These are phyloP conservation scores for Corythornis leucogaster DNA, from an alignment of 2,797 vertebrate species.

Conservation along the genomic window DNA sequence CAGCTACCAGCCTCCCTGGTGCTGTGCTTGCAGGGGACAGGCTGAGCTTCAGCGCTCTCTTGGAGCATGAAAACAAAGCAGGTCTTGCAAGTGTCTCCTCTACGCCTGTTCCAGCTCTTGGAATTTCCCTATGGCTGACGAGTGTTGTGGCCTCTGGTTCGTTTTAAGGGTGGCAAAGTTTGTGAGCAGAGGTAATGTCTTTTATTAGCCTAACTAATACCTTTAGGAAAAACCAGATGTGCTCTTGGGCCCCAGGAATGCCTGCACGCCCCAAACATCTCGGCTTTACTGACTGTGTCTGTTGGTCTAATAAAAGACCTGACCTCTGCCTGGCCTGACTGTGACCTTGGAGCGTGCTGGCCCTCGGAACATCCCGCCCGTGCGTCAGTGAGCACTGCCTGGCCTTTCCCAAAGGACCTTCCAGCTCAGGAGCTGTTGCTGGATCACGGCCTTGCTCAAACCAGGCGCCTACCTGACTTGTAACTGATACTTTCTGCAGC, in stretches of 20 bases:
- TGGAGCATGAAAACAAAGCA: not conserved
- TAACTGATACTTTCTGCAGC: not conserved
- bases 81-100: not conserved
- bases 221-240: slow-evolving; percentile 53
- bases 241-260: not conserved
- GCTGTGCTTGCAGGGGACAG: not conserved
- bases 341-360: not conserved
- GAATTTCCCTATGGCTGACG: not conserved
- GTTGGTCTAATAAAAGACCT: slow-evolving; percentile 49
- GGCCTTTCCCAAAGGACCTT: not conserved
- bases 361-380: not conserved
- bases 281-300: slow-evolving; percentile 9
- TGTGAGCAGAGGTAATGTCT: slow-evolving; percentile 3
- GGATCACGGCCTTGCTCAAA: fast-evolving
- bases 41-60: not conserved
- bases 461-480: not conserved
- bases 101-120: not conserved
- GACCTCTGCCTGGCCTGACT: not conserved
- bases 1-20: fast-evolving
- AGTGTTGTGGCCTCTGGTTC: not conserved
- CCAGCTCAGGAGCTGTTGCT: fast-evolving
- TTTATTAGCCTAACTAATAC: slow-evolving; percentile 63
- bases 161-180: slow-evolving; percentile 46
- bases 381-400: not conserved
- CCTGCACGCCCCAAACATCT: not conserved